Percentiles rank a stretch among this genome's conserved stretches.
These are phyloP conservation scores for Elymnias hypermnestra DNA, from an alignment of 1,140 invertebrate species.

Conservation along the genomic window DNA sequence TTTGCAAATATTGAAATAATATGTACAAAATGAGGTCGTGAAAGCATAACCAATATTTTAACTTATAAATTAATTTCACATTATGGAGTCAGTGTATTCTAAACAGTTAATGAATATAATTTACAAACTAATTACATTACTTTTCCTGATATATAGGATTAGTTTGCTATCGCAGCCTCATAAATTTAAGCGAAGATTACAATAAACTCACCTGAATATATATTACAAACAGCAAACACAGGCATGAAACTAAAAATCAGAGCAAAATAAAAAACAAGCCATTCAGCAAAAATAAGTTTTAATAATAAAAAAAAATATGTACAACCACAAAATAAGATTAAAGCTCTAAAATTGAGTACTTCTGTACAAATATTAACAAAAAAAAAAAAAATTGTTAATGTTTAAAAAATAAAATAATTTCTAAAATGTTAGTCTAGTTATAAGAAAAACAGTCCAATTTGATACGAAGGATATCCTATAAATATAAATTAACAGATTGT, in stretches of 20 bases:
- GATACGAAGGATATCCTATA: too few species aligned
- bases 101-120: too few species aligned
- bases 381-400: slow-evolving; percentile 3
- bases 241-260: slow-evolving; percentile 36
- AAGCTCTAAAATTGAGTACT: slow-evolving; percentile 62
- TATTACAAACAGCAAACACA: slow-evolving; percentile 41
- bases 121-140: too few species aligned
- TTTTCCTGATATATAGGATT: too few species aligned
- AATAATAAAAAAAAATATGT: slow-evolving; percentile 62
- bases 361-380: slow-evolving; percentile 51
- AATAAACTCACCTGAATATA: slow-evolving; percentile 40
- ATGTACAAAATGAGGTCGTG: too few species aligned
- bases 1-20: too few species aligned
- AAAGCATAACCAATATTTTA: too few species aligned
- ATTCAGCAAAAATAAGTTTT: slow-evolving; percentile 67
- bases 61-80: too few species aligned
- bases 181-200: slow-evolving; percentile 28
- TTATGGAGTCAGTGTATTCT: too few species aligned
- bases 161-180: too few species aligned
- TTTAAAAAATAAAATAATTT: slow-evolving; percentile 5
- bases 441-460: too few species aligned
- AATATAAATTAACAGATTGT: too few species aligned
- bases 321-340: slow-evolving; percentile 69
- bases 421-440: slow-evolving; percentile 4
- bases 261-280: slow-evolving; percentile 62